Conservation (phyloP, 2,888 invertebrate species). For the Argyra leucocephala region DNA sequence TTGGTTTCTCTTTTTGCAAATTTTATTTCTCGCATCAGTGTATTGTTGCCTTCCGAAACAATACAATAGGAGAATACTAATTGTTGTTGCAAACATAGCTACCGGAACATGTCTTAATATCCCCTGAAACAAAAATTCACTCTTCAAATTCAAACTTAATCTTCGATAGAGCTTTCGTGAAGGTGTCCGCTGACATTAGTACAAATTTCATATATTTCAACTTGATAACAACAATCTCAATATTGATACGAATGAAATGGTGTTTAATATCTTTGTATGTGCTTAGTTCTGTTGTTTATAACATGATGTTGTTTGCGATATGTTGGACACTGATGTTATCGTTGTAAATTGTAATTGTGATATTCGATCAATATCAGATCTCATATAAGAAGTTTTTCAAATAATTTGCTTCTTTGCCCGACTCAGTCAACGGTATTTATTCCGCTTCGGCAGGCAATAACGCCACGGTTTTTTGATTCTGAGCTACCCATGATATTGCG, state of each 20-base stretch:
- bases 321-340: background rate
- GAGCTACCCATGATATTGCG: background rate
- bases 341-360: background rate
- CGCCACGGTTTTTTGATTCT: background rate
- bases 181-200: background rate
- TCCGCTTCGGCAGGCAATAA: background rate
- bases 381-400: background rate
- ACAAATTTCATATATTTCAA: background rate
- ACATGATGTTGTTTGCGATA: background rate
- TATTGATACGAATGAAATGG: background rate
- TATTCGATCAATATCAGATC: background rate
- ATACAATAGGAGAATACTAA: too few species aligned
- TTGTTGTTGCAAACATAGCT: too few species aligned
- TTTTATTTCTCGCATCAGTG: too few species aligned
- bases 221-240: background rate
- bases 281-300: conserved; percentile 1
- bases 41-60: too few species aligned
- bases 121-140: too few species aligned
- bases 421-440: background rate
- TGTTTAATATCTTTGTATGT: conserved; percentile 5
- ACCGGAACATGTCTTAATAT: too few species aligned
- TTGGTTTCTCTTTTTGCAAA: too few species aligned
- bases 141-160: background rate
- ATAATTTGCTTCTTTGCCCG: background rate
- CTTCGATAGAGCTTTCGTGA: background rate